These are phyloP conservation scores for Liodrosophila aerea DNA, from an alignment of 2,888 invertebrate genomes.

Conservation along the genomic window DNA sequence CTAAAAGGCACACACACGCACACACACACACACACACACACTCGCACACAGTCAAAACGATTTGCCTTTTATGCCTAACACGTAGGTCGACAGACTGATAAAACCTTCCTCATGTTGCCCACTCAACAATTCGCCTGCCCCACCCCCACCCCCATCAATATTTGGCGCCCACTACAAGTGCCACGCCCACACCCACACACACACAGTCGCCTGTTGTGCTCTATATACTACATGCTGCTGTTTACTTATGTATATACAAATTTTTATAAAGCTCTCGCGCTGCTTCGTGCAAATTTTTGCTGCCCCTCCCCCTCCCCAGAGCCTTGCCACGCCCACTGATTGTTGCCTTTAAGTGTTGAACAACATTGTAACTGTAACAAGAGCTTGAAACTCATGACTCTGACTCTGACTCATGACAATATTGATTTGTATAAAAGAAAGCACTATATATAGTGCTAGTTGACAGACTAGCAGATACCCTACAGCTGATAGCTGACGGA, in stretches of 20 bases:
- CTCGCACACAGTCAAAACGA: slow-evolving; percentile 20
- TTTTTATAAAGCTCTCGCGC: slow-evolving; percentile 28
- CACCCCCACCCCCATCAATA: slow-evolving; percentile 12
- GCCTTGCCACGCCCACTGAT: neutral
- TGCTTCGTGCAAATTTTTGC: slow-evolving; percentile 16
- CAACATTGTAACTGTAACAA: slow-evolving; percentile 15
- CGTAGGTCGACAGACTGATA: slow-evolving; percentile 43
- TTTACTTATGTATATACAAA: neutral
- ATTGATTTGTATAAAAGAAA: slow-evolving; percentile 14
- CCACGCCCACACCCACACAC: slow-evolving; percentile 22
- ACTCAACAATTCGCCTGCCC: neutral
- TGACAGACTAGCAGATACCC: neutral
- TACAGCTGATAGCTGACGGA: neutral
- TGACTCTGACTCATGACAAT: slow-evolving; percentile 1
- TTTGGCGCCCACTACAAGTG: slow-evolving; percentile 23
- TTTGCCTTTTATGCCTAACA: slow-evolving; percentile 50
- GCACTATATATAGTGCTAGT: too few species aligned
- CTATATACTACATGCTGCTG: neutral
- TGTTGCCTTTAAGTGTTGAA: slow-evolving; percentile 22
- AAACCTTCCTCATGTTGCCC: slow-evolving; percentile 34
- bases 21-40: slow-evolving; percentile 2
- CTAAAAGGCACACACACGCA: slow-evolving; percentile 28
- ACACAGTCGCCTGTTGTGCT: neutral
- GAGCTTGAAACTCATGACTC: too few species aligned
- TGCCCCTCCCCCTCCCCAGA: slow-evolving; percentile 8